phyloP scores from a whole-genome alignment of 2,888 invertebrate species.

The Myopa testacea region DNA sequence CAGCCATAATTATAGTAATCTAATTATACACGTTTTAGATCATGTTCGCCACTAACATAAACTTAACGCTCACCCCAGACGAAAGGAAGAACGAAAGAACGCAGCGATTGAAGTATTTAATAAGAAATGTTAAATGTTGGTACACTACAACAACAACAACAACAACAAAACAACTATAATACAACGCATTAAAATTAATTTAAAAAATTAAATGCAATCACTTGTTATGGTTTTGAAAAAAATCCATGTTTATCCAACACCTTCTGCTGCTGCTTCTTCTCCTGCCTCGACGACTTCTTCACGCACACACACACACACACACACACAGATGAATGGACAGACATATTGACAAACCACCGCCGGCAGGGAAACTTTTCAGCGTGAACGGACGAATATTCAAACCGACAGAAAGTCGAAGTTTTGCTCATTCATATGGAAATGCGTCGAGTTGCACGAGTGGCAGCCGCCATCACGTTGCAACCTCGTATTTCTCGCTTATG shows the following conservation, averaged over 20 bases:
- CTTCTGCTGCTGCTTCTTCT: conserved; percentile 1
- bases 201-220: background rate
- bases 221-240: conserved; percentile 1
- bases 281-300: background rate
- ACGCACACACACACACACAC: too few species aligned
- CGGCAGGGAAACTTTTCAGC: too few species aligned
- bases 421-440: background rate
- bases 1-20: conserved; percentile 10
- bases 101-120: background rate
- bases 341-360: too few species aligned
- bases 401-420: background rate
- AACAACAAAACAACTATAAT: background rate
- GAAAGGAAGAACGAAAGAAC: too few species aligned
- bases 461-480: background rate
- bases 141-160: background rate
- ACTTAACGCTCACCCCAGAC: conserved; percentile 17
- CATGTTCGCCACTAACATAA: conserved; percentile 31
- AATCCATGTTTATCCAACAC: conserved; percentile 25
- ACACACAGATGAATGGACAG: too few species aligned
- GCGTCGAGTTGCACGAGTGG: too few species aligned
- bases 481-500: background rate
- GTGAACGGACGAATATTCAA: too few species aligned
- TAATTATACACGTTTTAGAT: conserved; percentile 26
- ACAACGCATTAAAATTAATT: conserved; percentile 5
- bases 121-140: too few species aligned